Evolutionary conservation across 2,888 invertebrate species (phyloP).

Genomic region (Chloromyia formosa): DNA sequence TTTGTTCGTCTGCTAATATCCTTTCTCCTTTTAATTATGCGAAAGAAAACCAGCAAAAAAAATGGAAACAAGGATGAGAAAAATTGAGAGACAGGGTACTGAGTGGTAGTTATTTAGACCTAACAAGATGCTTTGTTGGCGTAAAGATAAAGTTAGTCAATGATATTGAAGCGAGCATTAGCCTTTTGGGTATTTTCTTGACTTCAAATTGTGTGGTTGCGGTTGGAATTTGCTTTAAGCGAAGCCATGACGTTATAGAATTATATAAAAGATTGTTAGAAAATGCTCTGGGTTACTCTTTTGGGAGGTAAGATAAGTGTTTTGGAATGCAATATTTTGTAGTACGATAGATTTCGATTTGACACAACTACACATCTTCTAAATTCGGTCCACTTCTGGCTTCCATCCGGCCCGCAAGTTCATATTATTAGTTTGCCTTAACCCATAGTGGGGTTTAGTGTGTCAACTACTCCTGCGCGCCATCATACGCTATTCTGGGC

Average conservation of each 20-base stretch:
- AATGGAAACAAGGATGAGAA: neutral
- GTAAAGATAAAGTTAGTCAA: slow-evolving; percentile 22
- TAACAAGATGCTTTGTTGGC: slow-evolving; percentile 8
- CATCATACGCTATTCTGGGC: no score
- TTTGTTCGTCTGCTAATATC: neutral
- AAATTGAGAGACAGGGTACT: neutral
- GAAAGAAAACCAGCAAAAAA: neutral
- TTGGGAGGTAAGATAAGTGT: no score
- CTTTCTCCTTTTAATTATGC: neutral
- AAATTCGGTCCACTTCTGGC: no score
- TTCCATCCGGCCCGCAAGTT: no score
- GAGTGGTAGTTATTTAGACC: neutral
- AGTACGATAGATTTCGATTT: no score
- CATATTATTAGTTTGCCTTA: no score
- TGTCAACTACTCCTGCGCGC: no score
- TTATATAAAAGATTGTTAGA: neutral
- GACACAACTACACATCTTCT: no score
- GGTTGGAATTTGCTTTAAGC: neutral
- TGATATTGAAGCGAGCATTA: neutral
- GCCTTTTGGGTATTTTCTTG: slow-evolving; percentile 4
- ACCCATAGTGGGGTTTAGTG: no score
- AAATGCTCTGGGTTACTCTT: neutral
- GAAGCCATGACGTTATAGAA: neutral
- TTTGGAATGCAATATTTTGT: no score
- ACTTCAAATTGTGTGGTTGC: no score